Base-by-base conservation (phyloP, 1,140 invertebrate genomes). In the Lordiphosa collinella region DNA sequence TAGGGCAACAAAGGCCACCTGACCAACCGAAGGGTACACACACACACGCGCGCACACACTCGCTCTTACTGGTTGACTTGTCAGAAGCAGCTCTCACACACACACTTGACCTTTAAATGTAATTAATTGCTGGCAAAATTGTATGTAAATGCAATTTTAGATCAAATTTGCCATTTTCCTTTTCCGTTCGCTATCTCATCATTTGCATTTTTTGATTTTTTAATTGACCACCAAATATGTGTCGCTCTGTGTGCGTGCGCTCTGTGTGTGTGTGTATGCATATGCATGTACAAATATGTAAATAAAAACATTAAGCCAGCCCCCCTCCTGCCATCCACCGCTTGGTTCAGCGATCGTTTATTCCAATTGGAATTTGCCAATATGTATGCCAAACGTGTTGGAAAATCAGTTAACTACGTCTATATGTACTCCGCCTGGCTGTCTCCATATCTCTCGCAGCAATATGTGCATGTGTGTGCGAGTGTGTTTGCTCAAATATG, bases 1-100 rank as follows among this genome's bases (percentile, higher is more conserved):
- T 80, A 84, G 76, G 76, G 76, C 76, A 80, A 76, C 66, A 82
- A 71, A 80, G 75, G 76, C 75, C 76, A 80, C 72, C 72, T 80
- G 75, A 79, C 74, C 75, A 79, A 79, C 69, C 64, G 75, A 76
- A 80, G 78, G 50, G 51, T 73, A 74, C 35, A 67, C 63, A 67
- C 63, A 50, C 11, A 64, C 57, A 34, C 4, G 11, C 32, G 38
- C 41, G 29, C 34, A 43, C 14, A 49, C 22, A 38, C 57, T 55
- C 14, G 11, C 46, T 47, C 38, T 29, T 41, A 61, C 13, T 22
- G 29, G 18, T 12, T 12, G 18, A 43, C 32, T 49, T 31, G 18
- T 14, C 25, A 31, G 37, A 51, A 58, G 38, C 16, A 29, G 32
- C 43, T 35, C 32, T 4, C 16, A 31, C 56, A 40, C 34, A 53